These are phyloP conservation scores for Acrossocheilus wenchowensis DNA, from an alignment of 2,797 vertebrate species.

Conservation along the genomic window DNA sequence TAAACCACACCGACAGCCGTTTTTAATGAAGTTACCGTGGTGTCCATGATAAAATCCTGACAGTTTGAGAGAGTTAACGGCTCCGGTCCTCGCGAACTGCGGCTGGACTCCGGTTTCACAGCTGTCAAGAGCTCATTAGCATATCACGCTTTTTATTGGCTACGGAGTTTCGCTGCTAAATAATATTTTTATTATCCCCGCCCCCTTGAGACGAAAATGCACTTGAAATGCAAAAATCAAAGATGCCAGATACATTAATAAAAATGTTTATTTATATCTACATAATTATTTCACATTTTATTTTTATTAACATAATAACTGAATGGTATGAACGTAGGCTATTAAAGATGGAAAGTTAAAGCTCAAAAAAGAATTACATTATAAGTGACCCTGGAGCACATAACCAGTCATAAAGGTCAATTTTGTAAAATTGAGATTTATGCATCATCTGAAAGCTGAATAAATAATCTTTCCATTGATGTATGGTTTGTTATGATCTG, in stretches of 20 bases:
- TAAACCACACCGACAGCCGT: neutral
- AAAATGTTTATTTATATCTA: neutral
- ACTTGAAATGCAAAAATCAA: neutral
- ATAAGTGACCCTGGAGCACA: neutral
- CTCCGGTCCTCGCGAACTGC: slow-evolving; percentile 6
- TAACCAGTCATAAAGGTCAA: neutral
- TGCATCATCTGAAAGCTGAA: neutral
- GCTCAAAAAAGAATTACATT: neutral
- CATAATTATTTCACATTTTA: neutral
- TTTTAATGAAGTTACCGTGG: neutral
- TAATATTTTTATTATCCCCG: slow-evolving; percentile 22
- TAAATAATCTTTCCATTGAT: neutral
- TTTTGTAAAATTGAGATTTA: too few species aligned
- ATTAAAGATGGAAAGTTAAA: neutral
- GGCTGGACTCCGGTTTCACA: slow-evolving; percentile 47
- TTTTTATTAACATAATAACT: neutral
- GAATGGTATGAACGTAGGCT: too few species aligned
- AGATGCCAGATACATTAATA: neutral
- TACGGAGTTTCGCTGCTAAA: neutral
- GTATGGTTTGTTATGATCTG: neutral
- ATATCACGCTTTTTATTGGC: slow-evolving; percentile 58
- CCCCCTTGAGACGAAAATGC: neutral
- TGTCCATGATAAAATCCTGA: neutral
- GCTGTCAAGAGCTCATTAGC: slow-evolving; percentile 67
- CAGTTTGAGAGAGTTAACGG: neutral